These are phyloP conservation scores for Papilio aristodemus DNA, from an alignment of 1,140 invertebrate genomes.

Conservation along the genomic window DNA sequence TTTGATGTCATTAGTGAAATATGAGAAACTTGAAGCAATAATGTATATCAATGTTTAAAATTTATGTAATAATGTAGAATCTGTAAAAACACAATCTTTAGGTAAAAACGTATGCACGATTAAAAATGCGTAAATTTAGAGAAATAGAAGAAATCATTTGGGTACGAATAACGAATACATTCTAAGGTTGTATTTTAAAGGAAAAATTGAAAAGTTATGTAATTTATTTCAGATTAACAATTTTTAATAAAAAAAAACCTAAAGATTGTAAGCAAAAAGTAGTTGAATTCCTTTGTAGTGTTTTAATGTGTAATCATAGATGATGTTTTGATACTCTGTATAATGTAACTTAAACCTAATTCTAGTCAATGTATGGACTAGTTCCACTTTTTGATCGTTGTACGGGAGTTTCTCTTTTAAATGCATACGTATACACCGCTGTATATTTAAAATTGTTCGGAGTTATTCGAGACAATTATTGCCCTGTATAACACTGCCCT, in stretches of 20 bases:
- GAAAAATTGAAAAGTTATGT: too few relatives aligned
- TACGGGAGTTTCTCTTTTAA: conserved; percentile 37
- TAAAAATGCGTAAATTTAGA: not conserved
- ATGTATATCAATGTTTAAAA: conserved; percentile 60
- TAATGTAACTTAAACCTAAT: conserved; percentile 71
- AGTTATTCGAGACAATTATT: conserved; percentile 38
- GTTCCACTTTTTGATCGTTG: conserved; percentile 54
- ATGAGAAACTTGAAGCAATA: conserved; percentile 68
- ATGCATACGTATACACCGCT: conserved; percentile 31
- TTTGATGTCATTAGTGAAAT: conserved; percentile 37
- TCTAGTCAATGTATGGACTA: conserved; percentile 79
- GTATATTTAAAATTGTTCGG: conserved; percentile 32
- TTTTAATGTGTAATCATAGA: conserved; percentile 51
- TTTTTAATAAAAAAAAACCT: conserved; percentile 16
- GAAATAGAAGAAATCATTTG: not conserved
- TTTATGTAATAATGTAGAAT: conserved; percentile 42
- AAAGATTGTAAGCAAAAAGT: conserved; percentile 30
- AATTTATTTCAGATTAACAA: not conserved
- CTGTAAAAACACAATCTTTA: conserved; percentile 41
- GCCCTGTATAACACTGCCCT: conserved; percentile 72
- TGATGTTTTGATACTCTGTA: conserved; percentile 63
- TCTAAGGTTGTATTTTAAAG: too few relatives aligned
- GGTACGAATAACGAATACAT: not conserved
- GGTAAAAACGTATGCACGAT: conserved; percentile 31
- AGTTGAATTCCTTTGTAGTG: conserved; percentile 37